Base-by-base conservation (phyloP, 2,797 vertebrate genomes). In the Tinamus major region DNA sequence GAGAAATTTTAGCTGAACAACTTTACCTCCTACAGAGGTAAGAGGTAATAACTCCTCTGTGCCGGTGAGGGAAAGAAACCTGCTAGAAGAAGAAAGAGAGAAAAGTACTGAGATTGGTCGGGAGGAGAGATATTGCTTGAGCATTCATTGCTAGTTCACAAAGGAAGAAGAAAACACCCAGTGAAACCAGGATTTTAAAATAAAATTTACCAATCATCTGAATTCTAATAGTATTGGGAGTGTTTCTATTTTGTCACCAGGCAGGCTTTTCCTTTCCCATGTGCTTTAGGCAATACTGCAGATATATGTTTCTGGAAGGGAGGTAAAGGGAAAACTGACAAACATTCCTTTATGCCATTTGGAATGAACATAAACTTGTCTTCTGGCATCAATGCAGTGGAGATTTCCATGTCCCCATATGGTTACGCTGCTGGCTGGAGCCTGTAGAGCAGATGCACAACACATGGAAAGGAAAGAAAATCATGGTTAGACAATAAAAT, bases 381-480 rank as follows among this genome's bases (percentile, higher is more conserved):
- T 96, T 96, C 93, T 96, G 95, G 93, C 94, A 91, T 79, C 77
- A 84, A 53, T 79, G 84, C 23, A 87, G 46, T 81, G 78, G 75
- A 96, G 87, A 92, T 95, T 97, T 96, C 97, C 95, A 91, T 92
- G 85, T 93, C 79, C 79, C 93, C 95, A 94, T 96, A 94, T 97
- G 93, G 91, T 92, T 96, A 82, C 91, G 92, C 72, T 97, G 88
- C 94, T 96, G 94, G 91, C 89, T 92, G 72, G 35, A 89, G 85
- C 58, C 64, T 86, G 63, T 31, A 61, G 58, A 94, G 68, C 95
- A 97, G 96, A 97, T 97, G 96, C 26, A 85, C 69, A 96, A 86
- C 96, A 95, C 95, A 95, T 95, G 95, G 92, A 81, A 95, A 91
- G 27, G 81, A 91, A 92, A 86, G 72, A 90, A 94, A 82, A 93